Evolutionary conservation across 2,888 invertebrate genomes (phyloP).

Genomic region (Philereme vetulata): DNA sequence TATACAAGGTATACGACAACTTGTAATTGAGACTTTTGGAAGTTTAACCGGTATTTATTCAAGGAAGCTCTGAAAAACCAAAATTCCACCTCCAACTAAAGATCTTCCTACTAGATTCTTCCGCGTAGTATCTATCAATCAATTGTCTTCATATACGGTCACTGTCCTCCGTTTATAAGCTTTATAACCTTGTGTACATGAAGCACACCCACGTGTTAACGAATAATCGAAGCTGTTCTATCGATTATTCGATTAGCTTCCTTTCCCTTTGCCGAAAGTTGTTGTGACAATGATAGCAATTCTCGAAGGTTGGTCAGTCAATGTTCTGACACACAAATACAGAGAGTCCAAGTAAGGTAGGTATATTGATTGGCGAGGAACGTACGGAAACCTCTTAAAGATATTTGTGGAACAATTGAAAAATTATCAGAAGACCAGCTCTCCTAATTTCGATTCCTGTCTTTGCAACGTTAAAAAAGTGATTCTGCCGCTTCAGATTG

Average conservation of each 20-base stretch:
- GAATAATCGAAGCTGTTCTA: neutral
- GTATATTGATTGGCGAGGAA: no score
- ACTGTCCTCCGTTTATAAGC: constrained; percentile 11
- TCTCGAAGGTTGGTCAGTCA: neutral
- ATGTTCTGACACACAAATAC: neutral
- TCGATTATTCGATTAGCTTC: neutral
- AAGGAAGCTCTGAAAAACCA: no score
- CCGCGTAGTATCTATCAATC: constrained; percentile 26
- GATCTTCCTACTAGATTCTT: constrained; percentile 9
- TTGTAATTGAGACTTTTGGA: no score
- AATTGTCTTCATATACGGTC: constrained; percentile 20
- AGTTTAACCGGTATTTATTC: no score
- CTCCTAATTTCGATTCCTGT: no score
- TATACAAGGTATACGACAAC: no score
- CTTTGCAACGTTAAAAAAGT: no score
- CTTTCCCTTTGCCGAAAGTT: neutral
- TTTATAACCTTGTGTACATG: neutral
- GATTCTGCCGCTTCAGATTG: no score
- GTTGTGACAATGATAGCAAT: neutral
- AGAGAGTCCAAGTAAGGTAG: no score
- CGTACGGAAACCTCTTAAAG: no score
- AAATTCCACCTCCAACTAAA: constrained; percentile 6
- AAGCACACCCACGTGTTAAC: constrained; percentile 1
- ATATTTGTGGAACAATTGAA: no score
- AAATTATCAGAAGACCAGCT: no score